Evolutionary conservation across 2,888 invertebrate species (phyloP).

Genomic region (Pachycephus smyrnensis): DNA sequence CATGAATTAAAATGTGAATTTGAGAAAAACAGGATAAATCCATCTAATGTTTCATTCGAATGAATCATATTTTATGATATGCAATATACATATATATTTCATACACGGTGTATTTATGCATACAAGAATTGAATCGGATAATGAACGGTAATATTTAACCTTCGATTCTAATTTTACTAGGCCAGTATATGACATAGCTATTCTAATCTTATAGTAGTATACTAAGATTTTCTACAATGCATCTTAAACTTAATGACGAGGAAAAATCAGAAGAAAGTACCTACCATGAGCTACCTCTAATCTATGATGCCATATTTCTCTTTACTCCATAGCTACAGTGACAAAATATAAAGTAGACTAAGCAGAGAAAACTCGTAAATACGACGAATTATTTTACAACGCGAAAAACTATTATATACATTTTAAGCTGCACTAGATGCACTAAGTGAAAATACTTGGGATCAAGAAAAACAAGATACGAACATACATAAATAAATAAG

Average conservation of each 20-base stretch:
- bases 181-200: not conserved
- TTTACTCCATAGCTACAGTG: not conserved
- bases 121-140: not conserved
- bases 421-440: too few species aligned
- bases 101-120: not conserved
- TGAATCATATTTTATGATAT: not conserved
- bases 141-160: not conserved
- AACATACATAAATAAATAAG: too few species aligned
- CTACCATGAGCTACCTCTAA: not conserved
- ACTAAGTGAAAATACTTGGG: too few species aligned
- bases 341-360: not conserved
- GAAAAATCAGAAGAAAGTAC: not conserved
- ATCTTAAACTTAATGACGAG: not conserved
- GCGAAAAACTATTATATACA: too few species aligned
- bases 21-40: not conserved
- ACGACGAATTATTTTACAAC: not conserved
- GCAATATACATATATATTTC: not conserved
- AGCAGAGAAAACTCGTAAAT: not conserved
- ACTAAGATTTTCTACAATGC: not conserved
- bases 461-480: too few species aligned
- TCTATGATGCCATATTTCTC: not conserved
- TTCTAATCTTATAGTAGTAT: not conserved
- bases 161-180: not conserved
- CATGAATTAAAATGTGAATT: not conserved
- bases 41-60: not conserved